Conservation (phyloP, 2,888 invertebrate species). For the Tetranychus piercei region DNA sequence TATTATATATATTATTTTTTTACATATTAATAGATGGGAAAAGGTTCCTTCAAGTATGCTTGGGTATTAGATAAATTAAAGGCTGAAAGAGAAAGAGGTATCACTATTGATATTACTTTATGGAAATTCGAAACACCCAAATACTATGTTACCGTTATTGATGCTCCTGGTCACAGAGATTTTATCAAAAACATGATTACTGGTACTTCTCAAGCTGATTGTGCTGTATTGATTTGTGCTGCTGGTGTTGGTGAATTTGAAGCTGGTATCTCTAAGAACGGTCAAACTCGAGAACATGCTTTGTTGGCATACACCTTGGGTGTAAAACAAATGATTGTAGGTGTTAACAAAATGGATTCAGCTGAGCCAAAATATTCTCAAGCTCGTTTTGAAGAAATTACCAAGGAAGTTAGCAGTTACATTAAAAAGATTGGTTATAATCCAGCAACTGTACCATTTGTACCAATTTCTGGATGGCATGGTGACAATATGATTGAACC, state of each 20-base stretch:
- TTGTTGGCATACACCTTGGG: conserved; percentile 93
- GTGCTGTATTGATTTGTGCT: conserved; percentile 93
- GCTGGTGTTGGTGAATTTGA: conserved; percentile 99
- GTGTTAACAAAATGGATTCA: conserved; percentile 99
- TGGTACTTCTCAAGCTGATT: conserved; percentile 72
- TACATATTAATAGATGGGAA: conserved; percentile 60
- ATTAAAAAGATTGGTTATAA: conserved; percentile 99
- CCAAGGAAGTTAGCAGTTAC: conserved; percentile 92
- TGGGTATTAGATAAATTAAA: conserved; percentile 99
- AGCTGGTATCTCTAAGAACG: conserved; percentile 97
- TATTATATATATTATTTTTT: background rate
- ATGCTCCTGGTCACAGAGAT: conserved; percentile 99
- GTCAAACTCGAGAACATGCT: conserved; percentile 97
- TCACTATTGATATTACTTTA: conserved; percentile 93
- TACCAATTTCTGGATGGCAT: conserved; percentile 99
- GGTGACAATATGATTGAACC: conserved; percentile 99
- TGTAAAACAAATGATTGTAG: conserved; percentile 96
- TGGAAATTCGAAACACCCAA: conserved; percentile 94
- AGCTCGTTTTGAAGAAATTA: conserved; percentile 90
- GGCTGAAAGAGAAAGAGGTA: conserved; percentile 99
- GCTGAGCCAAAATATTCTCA: conserved; percentile 93
- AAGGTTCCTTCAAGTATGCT: conserved; percentile 99
- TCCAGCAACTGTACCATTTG: conserved; percentile 86
- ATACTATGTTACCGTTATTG: conserved; percentile 96
- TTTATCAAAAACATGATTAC: conserved; percentile 99